These are phyloP conservation scores for Hapalemur alaotrensis DNA, from an alignment of 2,797 vertebrate species.

Conservation along the genomic window DNA sequence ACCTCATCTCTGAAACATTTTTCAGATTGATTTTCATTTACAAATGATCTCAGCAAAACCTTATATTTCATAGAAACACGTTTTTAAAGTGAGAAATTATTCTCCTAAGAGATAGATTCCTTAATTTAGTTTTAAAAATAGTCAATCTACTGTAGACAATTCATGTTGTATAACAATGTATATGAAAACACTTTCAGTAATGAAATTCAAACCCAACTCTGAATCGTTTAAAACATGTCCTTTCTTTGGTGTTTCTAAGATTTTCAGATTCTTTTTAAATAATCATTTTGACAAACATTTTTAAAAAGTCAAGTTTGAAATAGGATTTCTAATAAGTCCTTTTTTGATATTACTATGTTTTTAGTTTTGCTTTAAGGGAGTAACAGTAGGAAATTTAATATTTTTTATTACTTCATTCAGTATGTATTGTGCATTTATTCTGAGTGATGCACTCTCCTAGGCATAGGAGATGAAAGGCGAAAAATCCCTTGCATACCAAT, in stretches of 20 bases:
- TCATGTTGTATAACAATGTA: not conserved
- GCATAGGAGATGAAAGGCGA: not conserved
- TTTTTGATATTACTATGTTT: not conserved
- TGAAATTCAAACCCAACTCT: not conserved
- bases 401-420: not conserved
- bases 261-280: not conserved
- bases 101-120: not conserved
- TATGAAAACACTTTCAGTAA: not conserved
- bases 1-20: not conserved
- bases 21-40: not conserved
- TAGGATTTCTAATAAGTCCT: not conserved
- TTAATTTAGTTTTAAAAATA: not conserved
- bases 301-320: constrained; percentile 4
- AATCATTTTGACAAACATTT: not conserved
- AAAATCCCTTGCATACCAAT: not conserved
- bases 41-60: not conserved
- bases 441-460: not conserved
- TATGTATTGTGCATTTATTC: not conserved
- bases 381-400: not conserved
- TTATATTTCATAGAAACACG: not conserved
- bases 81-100: not conserved
- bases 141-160: not conserved
- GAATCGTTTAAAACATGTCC: not conserved
- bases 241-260: not conserved
- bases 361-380: not conserved